phyloP scores from a whole-genome alignment of 1,140 invertebrate species.

The Agrilus planipennis region DNA sequence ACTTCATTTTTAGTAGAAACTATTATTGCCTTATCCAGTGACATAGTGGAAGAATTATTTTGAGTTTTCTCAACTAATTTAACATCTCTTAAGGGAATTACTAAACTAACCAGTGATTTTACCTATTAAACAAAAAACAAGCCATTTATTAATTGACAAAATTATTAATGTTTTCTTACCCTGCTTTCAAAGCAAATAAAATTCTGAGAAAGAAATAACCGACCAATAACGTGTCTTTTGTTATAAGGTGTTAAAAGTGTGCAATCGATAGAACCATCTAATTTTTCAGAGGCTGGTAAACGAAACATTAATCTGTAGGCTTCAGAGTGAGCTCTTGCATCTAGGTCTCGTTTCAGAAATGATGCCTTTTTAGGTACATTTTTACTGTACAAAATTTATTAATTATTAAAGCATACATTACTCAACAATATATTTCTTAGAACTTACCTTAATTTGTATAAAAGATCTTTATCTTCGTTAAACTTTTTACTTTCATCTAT shows the following conservation, averaged over 20 bases:
- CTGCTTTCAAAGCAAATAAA: constrained; percentile 94
- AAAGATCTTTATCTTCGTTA: constrained; percentile 70
- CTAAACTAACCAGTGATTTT: constrained; percentile 67
- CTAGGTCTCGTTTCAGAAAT: constrained; percentile 86
- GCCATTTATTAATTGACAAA: not conserved
- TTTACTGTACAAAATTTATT: constrained; percentile 42
- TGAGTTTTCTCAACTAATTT: constrained; percentile 59
- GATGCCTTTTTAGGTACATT: constrained; percentile 79
- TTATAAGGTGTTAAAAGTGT: constrained; percentile 93
- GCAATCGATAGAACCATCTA: constrained; percentile 85
- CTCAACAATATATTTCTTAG: too few species aligned
- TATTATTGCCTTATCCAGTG: constrained; percentile 69
- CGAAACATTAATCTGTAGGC: constrained; percentile 73
- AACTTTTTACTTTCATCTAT: constrained; percentile 81
- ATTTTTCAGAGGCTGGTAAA: constrained; percentile 75
- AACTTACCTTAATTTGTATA: constrained; percentile 63
- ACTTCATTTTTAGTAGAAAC: constrained; percentile 65
- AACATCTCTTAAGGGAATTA: constrained; percentile 79
- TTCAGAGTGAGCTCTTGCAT: constrained; percentile 86
- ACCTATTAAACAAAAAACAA: constrained; percentile 43
- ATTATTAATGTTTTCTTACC: constrained; percentile 41
- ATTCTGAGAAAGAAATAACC: constrained; percentile 85
- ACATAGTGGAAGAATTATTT: constrained; percentile 43
- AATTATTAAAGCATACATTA: too few species aligned
- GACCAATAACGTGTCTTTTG: constrained; percentile 80